A percentile compares a stretch with the other conserved stretches of the same genome.
phyloP scores from a whole-genome alignment of 1,140 invertebrate genomes.

The Potamilus streckersoni region DNA sequence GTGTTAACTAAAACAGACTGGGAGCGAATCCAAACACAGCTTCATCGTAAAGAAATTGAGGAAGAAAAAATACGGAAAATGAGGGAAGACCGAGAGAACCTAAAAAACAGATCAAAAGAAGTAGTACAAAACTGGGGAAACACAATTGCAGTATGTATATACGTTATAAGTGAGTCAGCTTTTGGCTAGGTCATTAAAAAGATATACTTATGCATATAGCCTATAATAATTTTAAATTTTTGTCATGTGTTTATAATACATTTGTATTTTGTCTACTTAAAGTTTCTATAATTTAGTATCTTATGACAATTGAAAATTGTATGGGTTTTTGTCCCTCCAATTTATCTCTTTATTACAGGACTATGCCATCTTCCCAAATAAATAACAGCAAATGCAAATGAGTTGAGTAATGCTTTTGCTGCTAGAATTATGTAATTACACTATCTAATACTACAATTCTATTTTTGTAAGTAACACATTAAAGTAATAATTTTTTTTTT shows the following conservation, averaged over 20 bases:
- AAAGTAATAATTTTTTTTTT: too few relatives aligned
- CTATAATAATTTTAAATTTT: not conserved
- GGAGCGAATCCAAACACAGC: slow-evolving; percentile 61
- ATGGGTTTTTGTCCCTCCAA: not conserved
- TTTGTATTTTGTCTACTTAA: not conserved
- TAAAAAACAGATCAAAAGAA: slow-evolving; percentile 62
- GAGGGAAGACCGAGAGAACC: slow-evolving; percentile 54
- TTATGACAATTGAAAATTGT: not conserved
- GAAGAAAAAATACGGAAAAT: slow-evolving; percentile 55
- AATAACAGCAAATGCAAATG: too few relatives aligned
- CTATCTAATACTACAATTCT: too few relatives aligned
- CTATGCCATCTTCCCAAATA: too few relatives aligned
- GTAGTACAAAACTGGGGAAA: slow-evolving; percentile 67
- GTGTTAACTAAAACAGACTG: slow-evolving; percentile 61
- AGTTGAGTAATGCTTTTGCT: too few relatives aligned
- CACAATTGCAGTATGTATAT: slow-evolving; percentile 63
- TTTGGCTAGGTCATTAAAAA: not conserved
- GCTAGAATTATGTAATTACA: too few relatives aligned
- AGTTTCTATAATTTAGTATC: not conserved
- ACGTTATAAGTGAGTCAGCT: not conserved
- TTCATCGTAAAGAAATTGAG: slow-evolving; percentile 63
- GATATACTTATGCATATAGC: not conserved
- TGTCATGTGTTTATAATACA: not conserved
- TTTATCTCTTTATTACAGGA: not conserved
- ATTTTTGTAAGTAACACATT: too few relatives aligned